Evolutionary conservation across 2,113 vertebrate species (phyloP), one percentile per base, ranked within the genome.

Genomic region (Catharus bicknelli): DNA sequence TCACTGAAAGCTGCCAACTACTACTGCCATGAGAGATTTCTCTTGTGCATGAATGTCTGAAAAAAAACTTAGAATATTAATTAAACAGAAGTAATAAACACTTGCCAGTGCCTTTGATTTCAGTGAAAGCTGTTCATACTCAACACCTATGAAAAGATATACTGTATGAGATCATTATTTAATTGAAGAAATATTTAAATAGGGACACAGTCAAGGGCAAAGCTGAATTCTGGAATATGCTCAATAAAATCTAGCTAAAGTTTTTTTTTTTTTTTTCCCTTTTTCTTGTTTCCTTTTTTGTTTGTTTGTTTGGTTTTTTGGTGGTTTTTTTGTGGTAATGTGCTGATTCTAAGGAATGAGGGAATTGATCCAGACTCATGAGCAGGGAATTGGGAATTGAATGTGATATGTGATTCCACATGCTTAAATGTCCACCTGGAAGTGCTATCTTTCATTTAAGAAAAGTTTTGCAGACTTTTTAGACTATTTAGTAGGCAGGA

Each of bases 381-480:
- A 69, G 66, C 29, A 51, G 54, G 32, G 42, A 86, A 63, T 45
- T 88, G 88, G 32, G 59, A 91, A 70, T 75, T 78, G 14, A 25
- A 63, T 47, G 32, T 57, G 25, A 75, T 76, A 38, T 79, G 73
- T 95, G 62, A 78, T 90, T 81, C 62, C 83, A 72, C 11, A 10
- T 76, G n/a, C 43, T 76, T 93, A 61, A 82, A 82, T 27, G 32
- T 90, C 68, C 62, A 84, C 90, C 54, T 93, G 83, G 69, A 92
- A 84, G 32, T 70, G 48, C 0, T 0, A 83, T 88, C 59, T 83
- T 77, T 80, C 20, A 59, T 80, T 92, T 80, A 91, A 55, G 59
- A 55, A 43, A 90, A 58, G 61, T 78, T 86, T 77, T 92, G 18
- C 62, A 87, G 79, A 29, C 32, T 36, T 36, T 36, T 36, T 36